Percentiles rank a stretch among this genome's conserved stretches.
Evolutionary conservation across 2,888 invertebrate species (phyloP).

Genomic region (Eilema griseolum): DNA sequence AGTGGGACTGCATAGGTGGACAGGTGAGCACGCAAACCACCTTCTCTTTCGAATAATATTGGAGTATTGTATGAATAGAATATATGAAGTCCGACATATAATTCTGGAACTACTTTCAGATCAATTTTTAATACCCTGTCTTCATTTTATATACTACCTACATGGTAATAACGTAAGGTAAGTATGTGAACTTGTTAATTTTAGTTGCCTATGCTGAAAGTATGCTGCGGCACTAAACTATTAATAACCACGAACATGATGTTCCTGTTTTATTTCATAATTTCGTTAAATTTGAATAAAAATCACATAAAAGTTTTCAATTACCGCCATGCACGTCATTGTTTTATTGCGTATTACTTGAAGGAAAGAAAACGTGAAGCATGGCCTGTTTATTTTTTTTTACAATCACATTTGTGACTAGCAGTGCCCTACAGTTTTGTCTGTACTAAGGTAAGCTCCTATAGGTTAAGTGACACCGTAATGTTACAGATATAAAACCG

Average conservation of each 20-base stretch:
- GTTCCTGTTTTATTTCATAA: slow-evolving; percentile 56
- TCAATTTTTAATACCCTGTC: background rate
- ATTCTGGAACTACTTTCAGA: background rate
- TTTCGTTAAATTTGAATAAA: slow-evolving; percentile 57
- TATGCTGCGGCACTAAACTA: slow-evolving; percentile 59
- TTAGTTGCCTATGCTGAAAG: slow-evolving; percentile 62
- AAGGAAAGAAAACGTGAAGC: slow-evolving; percentile 3
- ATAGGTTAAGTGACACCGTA: background rate
- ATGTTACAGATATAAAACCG: background rate
- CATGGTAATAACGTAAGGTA: slow-evolving; percentile 28
- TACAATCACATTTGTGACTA: background rate
- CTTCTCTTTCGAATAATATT: too few species aligned
- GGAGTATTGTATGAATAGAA: background rate
- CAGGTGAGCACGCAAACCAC: too few species aligned
- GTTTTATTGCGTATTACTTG: slow-evolving; percentile 17
- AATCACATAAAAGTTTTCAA: slow-evolving; percentile 53
- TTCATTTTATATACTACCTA: background rate
- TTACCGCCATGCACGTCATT: slow-evolving; percentile 50
- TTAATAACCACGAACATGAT: slow-evolving; percentile 61
- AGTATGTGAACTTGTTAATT: slow-evolving; percentile 48
- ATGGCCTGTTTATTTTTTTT: background rate
- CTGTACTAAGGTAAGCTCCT: too few species aligned
- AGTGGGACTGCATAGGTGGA: too few species aligned
- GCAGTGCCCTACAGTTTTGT: background rate
- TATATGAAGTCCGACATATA: background rate